These are phyloP conservation scores for Limosa lapponica DNA, from an alignment of 2,797 vertebrate genomes.

Conservation along the genomic window DNA sequence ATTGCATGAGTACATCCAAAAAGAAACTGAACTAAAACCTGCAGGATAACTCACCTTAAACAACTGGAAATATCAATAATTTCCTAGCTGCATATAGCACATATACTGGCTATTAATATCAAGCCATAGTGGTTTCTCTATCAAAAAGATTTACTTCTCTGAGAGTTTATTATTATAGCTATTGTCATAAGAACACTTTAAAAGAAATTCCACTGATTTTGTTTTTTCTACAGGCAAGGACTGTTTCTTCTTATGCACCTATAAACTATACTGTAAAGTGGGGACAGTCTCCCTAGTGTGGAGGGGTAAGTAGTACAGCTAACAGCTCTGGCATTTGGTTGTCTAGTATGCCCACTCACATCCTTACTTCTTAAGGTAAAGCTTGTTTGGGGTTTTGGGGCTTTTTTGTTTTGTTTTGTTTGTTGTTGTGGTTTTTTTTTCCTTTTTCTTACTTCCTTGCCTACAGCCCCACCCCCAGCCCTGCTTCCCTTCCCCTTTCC, in stretches of 20 bases:
- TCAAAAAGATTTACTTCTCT: not conserved
- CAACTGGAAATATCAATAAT: not conserved
- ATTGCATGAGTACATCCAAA: not conserved
- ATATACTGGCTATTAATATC: not conserved
- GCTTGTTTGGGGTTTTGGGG: not conserved
- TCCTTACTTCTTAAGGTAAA: not conserved
- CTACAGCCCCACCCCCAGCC: accelerated
- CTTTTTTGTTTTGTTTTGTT: not conserved
- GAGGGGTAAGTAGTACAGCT: not conserved
- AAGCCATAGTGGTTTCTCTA: not conserved
- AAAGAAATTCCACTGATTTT: not conserved
- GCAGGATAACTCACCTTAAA: not conserved
- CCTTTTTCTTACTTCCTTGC: not conserved
- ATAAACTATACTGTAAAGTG: not conserved
- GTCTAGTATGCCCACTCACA: not conserved
- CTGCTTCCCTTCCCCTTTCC: not conserved
- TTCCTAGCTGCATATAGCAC: not conserved
- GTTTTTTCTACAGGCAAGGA: not conserved
- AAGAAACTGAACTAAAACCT: not conserved
- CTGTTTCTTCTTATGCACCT: not conserved
- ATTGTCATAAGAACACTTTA: not conserved
- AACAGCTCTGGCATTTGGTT: not conserved
- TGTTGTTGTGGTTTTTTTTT: not conserved
- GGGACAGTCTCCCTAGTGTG: not conserved
- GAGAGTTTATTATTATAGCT: not conserved